Evolutionary conservation across 2,888 invertebrate genomes (phyloP), one percentile per base, ranked within the genome.

Genomic region (Chloroclystis v-ata): DNA sequence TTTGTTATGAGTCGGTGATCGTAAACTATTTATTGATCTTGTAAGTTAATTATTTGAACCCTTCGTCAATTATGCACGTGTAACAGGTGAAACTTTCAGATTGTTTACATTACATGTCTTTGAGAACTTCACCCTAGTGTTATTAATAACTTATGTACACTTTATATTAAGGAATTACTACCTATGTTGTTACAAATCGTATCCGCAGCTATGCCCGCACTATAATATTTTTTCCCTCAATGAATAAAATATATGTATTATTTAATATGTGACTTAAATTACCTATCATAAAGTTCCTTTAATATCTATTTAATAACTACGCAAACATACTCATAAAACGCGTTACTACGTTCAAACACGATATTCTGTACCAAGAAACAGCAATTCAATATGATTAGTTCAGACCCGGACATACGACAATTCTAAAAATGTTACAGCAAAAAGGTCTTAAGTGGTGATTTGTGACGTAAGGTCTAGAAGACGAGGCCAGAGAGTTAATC

Each of bases 401-500:
- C 20, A 5, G 20, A 5, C 20, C 20, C 5, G 5, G 20, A 2
- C 5, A 5, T 20, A 20, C 3, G 32, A 14, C 32, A 10, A n/a
- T 33, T 16, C 4, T n/a, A 33, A 16, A 35, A 10, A 20, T 20
- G 16, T 35, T 35, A 16, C 35, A 6, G 33, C n/a, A 11, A 8
- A 35, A 35, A 10, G 16, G 24, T 24, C 32, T 14, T 62, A 68
- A 63, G 61, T 43, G 56, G 56, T 59, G 56, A 69, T 72, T 66
- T 58, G 47, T 61, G 62, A 61, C 64, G 65, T 63, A 68, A 59
- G 66, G 61, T 56, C 52, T 61, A 52, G 63, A 63, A 63, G 65
- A 65, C 65, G 69, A 69, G 68, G 72, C 75, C 72, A 68, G 61
- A 55, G 60, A 70, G 74, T 74, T 82, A 80, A 81, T 82, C 73